These are phyloP conservation scores for Sitobion miscanthi DNA, from an alignment of 1,140 invertebrate species.

Conservation along the genomic window DNA sequence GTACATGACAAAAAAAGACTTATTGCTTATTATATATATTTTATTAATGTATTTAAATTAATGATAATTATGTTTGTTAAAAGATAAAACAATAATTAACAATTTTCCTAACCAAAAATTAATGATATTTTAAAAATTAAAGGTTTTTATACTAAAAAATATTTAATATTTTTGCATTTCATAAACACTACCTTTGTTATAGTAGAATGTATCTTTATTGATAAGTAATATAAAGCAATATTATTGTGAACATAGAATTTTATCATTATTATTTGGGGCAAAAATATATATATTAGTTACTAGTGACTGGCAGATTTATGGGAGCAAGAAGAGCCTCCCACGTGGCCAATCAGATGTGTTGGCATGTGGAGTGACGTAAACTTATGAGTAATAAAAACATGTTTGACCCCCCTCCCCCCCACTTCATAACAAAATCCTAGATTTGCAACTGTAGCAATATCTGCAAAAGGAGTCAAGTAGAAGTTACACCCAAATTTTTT, in stretches of 20 bases:
- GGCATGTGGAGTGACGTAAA: too few species aligned
- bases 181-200: neutral
- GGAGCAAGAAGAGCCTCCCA: too few species aligned
- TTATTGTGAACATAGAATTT: neutral
- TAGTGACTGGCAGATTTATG: too few species aligned
- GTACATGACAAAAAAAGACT: constrained; percentile 34
- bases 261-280: neutral
- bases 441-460: too few species aligned
- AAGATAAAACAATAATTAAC: neutral
- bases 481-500: too few species aligned
- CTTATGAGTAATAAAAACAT: too few species aligned
- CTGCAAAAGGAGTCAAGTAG: too few species aligned
- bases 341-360: too few species aligned
- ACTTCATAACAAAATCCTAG: too few species aligned
- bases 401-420: too few species aligned
- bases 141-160: neutral
- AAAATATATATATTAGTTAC: too few species aligned
- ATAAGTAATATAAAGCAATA: neutral
- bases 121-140: neutral
- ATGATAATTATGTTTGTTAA: neutral
- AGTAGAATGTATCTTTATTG: neutral
- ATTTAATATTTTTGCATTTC: neutral
- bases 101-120: constrained; percentile 23
- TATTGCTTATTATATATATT: constrained; percentile 34
- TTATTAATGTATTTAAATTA: constrained; percentile 18